A percentile compares a stretch with the other conserved stretches of the same genome.
phyloP scores from a whole-genome alignment of 2,113 vertebrate species.

The Sylvietta virens region DNA sequence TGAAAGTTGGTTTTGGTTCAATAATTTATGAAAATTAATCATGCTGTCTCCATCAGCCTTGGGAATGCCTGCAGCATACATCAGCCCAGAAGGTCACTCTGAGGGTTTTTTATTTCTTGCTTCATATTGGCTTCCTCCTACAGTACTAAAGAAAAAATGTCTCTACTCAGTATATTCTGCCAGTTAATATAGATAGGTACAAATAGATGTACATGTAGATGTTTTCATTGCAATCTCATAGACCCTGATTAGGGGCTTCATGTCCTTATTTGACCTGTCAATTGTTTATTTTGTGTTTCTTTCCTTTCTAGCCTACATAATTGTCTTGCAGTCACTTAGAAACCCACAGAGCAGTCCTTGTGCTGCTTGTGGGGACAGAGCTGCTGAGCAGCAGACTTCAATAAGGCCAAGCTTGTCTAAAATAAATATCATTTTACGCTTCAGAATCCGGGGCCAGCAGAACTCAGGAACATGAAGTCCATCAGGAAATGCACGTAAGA shows the following conservation, averaged over 20 bases:
- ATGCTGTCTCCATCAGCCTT: slow-evolving; percentile 8
- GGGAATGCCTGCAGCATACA: background rate
- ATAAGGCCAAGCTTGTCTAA: background rate
- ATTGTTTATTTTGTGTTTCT: background rate
- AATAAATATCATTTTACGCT: background rate
- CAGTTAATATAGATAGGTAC: background rate
- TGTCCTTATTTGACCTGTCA: background rate
- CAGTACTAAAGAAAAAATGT: background rate
- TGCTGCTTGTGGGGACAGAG: background rate
- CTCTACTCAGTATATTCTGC: background rate
- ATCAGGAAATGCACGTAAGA: background rate
- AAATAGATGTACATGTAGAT: background rate
- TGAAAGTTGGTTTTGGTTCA: slow-evolving; percentile 7
- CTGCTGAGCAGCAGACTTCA: background rate
- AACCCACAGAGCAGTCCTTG: background rate
- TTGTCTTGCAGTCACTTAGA: background rate
- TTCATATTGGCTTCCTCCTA: background rate
- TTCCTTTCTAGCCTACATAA: background rate
- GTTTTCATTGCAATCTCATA: background rate
- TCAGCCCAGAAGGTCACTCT: background rate
- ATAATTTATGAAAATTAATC: slow-evolving; percentile 59
- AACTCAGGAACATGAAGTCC: background rate
- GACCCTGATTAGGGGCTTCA: background rate
- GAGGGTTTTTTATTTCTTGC: background rate
- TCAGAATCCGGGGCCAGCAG: background rate